phyloP scores from a whole-genome alignment of 2,797 vertebrate genomes.

The Triplophysa bombifrons region DNA sequence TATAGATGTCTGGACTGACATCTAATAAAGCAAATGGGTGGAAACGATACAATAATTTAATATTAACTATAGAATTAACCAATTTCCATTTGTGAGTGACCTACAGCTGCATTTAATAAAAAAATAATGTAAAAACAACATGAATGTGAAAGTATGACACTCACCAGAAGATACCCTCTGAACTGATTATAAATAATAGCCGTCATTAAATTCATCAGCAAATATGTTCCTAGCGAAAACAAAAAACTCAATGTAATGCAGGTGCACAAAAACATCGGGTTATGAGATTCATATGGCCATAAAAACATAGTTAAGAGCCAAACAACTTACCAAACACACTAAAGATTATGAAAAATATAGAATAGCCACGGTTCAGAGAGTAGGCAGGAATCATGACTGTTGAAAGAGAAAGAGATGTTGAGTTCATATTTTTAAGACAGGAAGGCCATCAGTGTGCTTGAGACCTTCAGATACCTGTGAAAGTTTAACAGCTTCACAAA shows the following conservation, averaged over 20 bases:
- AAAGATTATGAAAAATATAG: conserved; percentile 91
- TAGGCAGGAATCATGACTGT: conserved; percentile 95
- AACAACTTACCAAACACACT: conserved; percentile 87
- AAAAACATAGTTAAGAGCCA: background rate
- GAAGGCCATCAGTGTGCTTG: background rate
- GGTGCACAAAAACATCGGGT: background rate
- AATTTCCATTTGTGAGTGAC: too few relatives aligned
- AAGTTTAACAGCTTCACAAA: conserved; percentile 19
- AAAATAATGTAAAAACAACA: background rate
- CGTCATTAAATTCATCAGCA: conserved; percentile 94
- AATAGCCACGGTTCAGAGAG: conserved; percentile 84
- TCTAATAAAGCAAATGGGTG: conserved; percentile 75
- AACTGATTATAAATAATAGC: conserved; percentile 98
- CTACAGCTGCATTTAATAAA: too few relatives aligned
- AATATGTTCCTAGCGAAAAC: conserved; percentile 84
- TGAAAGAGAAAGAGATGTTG: conserved; percentile 20
- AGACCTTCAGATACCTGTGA: conserved; percentile 24
- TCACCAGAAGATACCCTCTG: conserved; percentile 94
- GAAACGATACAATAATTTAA: background rate
- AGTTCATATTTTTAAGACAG: background rate
- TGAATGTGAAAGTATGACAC: conserved; percentile 36
- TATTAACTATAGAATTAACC: too few relatives aligned
- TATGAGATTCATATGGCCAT: background rate
- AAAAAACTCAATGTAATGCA: conserved; percentile 15
- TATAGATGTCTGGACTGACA: conserved; percentile 91